Conservation (phyloP, 2,797 vertebrate genomes). For the Harpagifer antarcticus region DNA sequence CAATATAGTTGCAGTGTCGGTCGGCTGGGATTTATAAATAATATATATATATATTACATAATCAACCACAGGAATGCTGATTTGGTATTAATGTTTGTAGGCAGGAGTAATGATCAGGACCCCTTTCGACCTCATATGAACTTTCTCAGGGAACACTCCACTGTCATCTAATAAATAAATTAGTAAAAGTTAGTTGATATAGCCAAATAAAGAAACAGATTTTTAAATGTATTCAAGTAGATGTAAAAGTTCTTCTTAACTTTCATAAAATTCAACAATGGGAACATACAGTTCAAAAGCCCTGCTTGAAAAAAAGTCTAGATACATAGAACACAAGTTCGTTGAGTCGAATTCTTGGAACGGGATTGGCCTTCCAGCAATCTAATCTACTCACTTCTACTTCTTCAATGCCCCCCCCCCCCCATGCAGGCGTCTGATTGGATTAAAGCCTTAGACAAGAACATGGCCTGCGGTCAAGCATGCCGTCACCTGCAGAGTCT, state of each 20-base stretch:
- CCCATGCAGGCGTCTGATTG: conserved; percentile 62
- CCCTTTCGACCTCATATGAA: background rate
- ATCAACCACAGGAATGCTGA: background rate
- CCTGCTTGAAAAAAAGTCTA: background rate
- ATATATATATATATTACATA: background rate
- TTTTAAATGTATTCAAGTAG: background rate
- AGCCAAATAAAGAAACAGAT: background rate
- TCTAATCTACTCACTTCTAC: conserved; percentile 5
- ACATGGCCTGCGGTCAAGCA: conserved; percentile 42
- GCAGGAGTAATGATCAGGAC: background rate
- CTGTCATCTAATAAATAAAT: background rate
- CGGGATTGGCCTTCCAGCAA: background rate
- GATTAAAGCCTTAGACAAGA: conserved; percentile 72
- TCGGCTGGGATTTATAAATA: no score
- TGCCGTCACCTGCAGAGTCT: conserved; percentile 40
- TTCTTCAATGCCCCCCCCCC: background rate
- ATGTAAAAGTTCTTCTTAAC: background rate
- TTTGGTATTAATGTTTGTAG: no score
- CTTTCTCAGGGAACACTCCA: background rate
- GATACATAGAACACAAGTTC: background rate
- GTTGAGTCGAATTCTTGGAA: conserved; percentile 35
- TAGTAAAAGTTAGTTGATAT: background rate
- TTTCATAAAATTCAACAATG: background rate
- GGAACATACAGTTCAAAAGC: background rate
- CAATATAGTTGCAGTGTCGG: no score